phyloP scores from a whole-genome alignment of 1,140 invertebrate genomes.

The Pemphigus obesinymphae region DNA sequence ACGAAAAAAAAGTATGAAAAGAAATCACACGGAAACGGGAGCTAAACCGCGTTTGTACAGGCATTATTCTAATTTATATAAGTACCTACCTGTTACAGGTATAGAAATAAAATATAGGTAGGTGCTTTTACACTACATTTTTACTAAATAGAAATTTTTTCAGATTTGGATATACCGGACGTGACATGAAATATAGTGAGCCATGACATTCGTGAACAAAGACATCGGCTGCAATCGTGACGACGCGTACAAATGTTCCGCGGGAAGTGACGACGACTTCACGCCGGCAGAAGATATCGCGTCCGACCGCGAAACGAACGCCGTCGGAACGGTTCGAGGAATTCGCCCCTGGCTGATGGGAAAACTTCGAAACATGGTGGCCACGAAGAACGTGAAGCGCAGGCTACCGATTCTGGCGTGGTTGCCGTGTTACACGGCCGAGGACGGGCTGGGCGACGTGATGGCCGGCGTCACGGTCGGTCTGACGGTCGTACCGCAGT shows the following conservation, averaged over 20 bases:
- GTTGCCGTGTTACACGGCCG: constrained; percentile 68
- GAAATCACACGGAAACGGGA: no score
- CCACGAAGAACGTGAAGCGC: constrained; percentile 64
- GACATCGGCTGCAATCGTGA: background rate
- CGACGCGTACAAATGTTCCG: background rate
- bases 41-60: no score
- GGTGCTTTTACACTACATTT: no score
- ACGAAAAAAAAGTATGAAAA: no score
- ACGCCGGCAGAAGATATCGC: constrained; percentile 52
- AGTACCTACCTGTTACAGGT: no score
- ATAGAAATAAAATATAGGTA: no score
- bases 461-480: constrained; percentile 80
- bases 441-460: constrained; percentile 63
- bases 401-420: constrained; percentile 67
- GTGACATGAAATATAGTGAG: background rate
- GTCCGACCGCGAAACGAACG: constrained; percentile 47
- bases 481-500: constrained; percentile 79
- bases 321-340: constrained; percentile 48
- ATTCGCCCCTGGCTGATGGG: constrained; percentile 49
- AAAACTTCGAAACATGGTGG: constrained; percentile 52
- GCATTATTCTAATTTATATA: no score
- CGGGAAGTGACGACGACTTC: constrained; percentile 43
- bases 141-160: no score
- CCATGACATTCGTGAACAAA: background rate
- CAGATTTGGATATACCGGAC: no score